A percentile compares a stretch with the other conserved stretches of the same genome.
Conservation (phyloP, 2,888 invertebrate species). For the Ormyrus pomaceus region DNA sequence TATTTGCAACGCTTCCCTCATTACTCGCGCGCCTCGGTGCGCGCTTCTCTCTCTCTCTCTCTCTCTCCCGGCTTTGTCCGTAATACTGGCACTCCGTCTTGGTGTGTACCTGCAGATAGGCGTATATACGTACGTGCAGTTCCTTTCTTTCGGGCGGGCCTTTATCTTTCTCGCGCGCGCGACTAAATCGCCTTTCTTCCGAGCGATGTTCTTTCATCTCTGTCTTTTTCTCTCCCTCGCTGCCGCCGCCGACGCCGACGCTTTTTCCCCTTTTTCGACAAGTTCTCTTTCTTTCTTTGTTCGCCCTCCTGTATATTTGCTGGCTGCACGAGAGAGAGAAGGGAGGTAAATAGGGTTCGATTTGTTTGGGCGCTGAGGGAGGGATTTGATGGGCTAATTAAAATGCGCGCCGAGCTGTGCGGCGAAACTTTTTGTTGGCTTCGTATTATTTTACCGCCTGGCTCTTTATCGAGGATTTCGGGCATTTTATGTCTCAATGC, state of each 20-base stretch:
- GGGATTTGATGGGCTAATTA: no score
- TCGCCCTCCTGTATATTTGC: not conserved
- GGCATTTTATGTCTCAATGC: no score
- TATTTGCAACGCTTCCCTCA: slow-evolving; percentile 38
- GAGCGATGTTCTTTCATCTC: slow-evolving; percentile 19
- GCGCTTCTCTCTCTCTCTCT: not conserved
- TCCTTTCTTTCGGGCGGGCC: not conserved
- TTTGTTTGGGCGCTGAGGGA: no score
- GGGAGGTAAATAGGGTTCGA: no score
- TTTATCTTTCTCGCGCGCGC: not conserved
- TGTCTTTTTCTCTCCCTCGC: not conserved
- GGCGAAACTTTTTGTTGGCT: no score
- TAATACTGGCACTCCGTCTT: slow-evolving; percentile 38
- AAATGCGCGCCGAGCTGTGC: no score
- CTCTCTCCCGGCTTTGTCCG: slow-evolving; percentile 10
- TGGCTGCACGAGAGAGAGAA: not conserved
- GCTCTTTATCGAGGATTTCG: no score
- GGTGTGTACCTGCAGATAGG: not conserved
- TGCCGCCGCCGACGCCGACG: not conserved
- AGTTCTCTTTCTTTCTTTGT: not conserved
- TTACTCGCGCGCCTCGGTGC: slow-evolving; percentile 1
- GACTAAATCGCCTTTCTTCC: slow-evolving; percentile 20
- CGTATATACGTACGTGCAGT: not conserved
- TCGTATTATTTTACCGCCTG: no score
- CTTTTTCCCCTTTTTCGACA: no score